Percentiles rank a stretch among this genome's conserved stretches.
Evolutionary conservation across 1,140 invertebrate genomes (phyloP).

Genomic region (Cotesia vestalis): DNA sequence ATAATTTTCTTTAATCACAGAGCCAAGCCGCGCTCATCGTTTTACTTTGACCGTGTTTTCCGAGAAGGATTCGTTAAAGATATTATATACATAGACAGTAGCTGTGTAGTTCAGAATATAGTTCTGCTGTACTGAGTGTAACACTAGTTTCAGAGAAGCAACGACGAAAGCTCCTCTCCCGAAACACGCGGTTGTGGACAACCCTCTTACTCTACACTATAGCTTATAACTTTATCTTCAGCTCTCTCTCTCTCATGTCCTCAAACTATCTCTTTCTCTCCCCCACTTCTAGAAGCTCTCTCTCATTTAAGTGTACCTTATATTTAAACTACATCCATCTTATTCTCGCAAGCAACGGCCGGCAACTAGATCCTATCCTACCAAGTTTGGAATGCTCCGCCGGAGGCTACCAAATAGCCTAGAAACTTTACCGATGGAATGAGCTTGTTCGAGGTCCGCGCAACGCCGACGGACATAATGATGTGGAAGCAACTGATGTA

Average conservation of each 20-base stretch:
- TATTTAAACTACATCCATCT: not conserved
- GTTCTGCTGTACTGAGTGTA: no score
- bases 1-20: constrained; percentile 64
- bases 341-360: not conserved
- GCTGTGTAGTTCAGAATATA: not conserved
- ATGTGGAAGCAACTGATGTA: constrained; percentile 13
- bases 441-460: constrained; percentile 12
- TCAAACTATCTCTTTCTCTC: not conserved
- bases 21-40: constrained; percentile 39
- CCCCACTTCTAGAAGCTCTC: not conserved
- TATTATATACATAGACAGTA: not conserved
- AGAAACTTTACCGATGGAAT: constrained; percentile 19
- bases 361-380: constrained; percentile 12
- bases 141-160: no score
- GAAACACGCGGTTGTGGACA: constrained; percentile 23
- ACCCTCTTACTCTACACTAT: not conserved
- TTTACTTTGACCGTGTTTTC: constrained; percentile 47
- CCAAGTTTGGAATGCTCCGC: constrained; percentile 20
- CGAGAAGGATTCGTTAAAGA: constrained; percentile 46
- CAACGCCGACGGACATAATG: constrained; percentile 19
- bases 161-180: not conserved
- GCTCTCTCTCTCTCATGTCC: not conserved
- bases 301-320: not conserved
- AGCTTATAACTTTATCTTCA: no score
- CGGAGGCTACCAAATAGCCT: constrained; percentile 14